Percentiles rank a stretch among this genome's conserved stretches.
phyloP scores from a whole-genome alignment of 2,113 vertebrate species.

The Rhea americana region DNA sequence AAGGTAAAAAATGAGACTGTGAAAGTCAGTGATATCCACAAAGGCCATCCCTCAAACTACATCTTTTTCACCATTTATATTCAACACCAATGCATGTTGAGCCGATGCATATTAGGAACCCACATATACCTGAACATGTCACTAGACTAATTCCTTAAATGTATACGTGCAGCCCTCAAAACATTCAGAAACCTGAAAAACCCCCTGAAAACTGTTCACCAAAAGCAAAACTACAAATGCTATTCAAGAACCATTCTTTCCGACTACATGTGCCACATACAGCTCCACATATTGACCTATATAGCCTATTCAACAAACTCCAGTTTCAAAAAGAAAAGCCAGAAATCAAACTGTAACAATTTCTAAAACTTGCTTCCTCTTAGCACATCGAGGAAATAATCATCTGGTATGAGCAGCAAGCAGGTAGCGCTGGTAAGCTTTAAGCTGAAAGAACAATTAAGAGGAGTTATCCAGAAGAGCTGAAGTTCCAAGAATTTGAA shows the following conservation, averaged over 20 bases:
- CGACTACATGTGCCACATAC: background rate
- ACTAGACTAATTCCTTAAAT: background rate
- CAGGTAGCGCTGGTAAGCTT: background rate
- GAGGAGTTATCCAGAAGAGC: background rate
- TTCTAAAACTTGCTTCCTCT: background rate
- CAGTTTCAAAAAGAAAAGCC: background rate
- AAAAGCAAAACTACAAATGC: background rate
- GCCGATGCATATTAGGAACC: background rate
- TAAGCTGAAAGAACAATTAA: background rate
- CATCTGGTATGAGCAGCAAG: background rate
- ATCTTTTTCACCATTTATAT: background rate
- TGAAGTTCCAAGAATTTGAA: background rate
- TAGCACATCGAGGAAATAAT: background rate
- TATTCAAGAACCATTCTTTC: background rate
- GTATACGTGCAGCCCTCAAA: background rate
- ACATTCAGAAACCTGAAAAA: background rate
- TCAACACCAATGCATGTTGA: background rate
- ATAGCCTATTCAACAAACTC: background rate
- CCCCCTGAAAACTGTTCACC: background rate
- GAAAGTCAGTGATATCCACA: background rate
- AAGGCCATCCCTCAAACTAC: accelerated
- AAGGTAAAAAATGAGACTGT: background rate
- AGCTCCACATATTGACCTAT: background rate
- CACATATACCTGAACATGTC: background rate
- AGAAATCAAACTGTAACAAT: background rate